A percentile compares a stretch with the other conserved stretches of the same genome.
These are phyloP conservation scores for Maniola jurtina DNA, from an alignment of 1,140 invertebrate species.

Conservation along the genomic window DNA sequence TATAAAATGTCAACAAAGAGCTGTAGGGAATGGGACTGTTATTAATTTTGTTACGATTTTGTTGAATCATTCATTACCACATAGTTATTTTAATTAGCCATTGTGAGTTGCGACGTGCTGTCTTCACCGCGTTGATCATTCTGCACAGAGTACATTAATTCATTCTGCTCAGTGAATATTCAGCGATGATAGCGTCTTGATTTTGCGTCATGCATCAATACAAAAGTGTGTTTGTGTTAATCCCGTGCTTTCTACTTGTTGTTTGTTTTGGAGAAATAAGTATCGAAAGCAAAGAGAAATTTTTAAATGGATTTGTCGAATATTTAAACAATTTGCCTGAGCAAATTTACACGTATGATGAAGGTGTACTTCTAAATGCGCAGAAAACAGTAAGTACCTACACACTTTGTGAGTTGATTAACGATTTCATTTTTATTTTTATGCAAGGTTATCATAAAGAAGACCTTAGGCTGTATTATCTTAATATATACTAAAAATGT, in stretches of 20 bases:
- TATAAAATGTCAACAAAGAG: background rate
- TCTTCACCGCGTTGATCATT: constrained; percentile 28
- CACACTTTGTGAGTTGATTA: background rate
- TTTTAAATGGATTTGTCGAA: constrained; percentile 55
- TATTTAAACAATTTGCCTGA: constrained; percentile 60
- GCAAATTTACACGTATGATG: constrained; percentile 49
- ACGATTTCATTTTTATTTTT: constrained; percentile 17
- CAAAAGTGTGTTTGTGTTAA: constrained; percentile 36
- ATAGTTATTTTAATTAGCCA: constrained; percentile 2
- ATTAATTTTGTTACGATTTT: constrained; percentile 17
- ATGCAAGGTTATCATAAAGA: constrained; percentile 29
- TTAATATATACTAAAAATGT: background rate
- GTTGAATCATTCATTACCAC: constrained; percentile 25
- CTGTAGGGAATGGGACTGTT: background rate
- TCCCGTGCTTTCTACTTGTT: constrained; percentile 34
- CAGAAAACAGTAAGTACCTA: constrained; percentile 49
- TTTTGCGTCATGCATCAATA: constrained; percentile 39
- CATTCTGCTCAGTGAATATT: constrained; percentile 27
- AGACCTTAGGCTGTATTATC: constrained; percentile 16
- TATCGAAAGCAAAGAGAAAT: constrained; percentile 47
- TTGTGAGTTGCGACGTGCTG: constrained; percentile 1
- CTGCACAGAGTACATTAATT: too few relatives aligned
- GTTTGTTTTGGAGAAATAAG: constrained; percentile 44
- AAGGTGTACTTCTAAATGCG: constrained; percentile 48
- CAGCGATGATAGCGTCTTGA: constrained; percentile 39